Conservation (phyloP, 2,113 vertebrate genomes). For the Notarius quadriscutis region DNA sequence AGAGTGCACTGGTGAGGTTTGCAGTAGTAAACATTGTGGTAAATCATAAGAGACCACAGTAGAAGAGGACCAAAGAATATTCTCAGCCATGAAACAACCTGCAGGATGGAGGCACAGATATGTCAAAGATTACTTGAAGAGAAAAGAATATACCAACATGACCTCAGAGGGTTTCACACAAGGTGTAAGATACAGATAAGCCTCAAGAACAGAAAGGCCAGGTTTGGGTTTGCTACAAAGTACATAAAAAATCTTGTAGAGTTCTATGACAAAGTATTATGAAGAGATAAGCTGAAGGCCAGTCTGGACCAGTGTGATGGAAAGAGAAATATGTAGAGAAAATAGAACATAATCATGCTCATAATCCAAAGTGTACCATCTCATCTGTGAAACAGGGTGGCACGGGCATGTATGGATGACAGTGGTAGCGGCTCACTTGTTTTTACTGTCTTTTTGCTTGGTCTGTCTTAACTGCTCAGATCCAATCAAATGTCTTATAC, state of each 20-base stretch:
- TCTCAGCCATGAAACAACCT: conserved; percentile 1
- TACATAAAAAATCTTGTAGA: conserved; percentile 8
- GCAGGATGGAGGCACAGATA: conserved; percentile 7
- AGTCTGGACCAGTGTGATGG: neutral
- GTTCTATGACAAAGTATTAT: conserved; percentile 18
- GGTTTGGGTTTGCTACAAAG: conserved; percentile 22
- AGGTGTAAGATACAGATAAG: conserved; percentile 19
- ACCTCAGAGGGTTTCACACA: conserved; percentile 16
- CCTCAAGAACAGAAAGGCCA: conserved; percentile 7
- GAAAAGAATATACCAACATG: conserved; percentile 8
- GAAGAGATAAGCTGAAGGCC: conserved; percentile 14
- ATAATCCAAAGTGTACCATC: neutral
- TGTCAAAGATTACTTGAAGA: conserved; percentile 27
- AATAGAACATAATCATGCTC: conserved; percentile 24
- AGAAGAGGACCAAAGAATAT: conserved; percentile 1
- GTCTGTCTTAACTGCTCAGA: conserved; percentile 17
- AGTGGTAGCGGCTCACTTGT: conserved; percentile 22
- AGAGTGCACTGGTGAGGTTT: neutral
- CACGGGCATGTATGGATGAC: conserved; percentile 1
- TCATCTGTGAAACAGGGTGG: conserved; percentile 34
- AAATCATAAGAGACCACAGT: conserved; percentile 1
- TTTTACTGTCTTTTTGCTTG: conserved; percentile 28
- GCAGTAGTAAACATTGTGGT: neutral
- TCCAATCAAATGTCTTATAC: conserved; percentile 12
- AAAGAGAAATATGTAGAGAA: conserved; percentile 17